Percentiles rank a stretch among this genome's conserved stretches.
Conservation (phyloP, 2,888 invertebrate species). For the Stenichneumon culpator region DNA sequence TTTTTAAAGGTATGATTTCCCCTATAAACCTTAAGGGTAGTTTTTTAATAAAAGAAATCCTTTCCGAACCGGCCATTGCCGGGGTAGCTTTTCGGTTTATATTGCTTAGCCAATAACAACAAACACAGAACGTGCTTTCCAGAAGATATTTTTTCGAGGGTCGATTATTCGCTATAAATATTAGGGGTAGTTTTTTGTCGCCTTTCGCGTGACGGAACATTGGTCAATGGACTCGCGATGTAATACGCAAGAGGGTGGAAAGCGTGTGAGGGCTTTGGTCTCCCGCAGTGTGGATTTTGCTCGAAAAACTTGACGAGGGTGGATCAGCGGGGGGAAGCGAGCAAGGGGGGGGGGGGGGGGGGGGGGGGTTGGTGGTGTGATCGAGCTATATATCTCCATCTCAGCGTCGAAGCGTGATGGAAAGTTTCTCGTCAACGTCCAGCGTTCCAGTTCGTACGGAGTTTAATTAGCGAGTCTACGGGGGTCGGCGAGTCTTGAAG, state of each 20-base stretch:
- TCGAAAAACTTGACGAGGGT: constrained; percentile 4
- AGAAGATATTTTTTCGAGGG: not conserved
- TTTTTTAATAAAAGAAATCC: not conserved
- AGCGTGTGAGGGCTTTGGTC: constrained; percentile 6
- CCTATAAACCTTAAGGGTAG: not conserved
- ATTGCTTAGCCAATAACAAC: not conserved
- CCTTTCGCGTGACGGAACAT: not conserved
- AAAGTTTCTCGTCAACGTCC: constrained; percentile 60
- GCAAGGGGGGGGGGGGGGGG: not conserved
- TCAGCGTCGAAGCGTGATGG: constrained; percentile 24
- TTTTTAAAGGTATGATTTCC: not conserved
- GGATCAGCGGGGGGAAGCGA: not conserved
- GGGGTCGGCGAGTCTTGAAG: constrained; percentile 66
- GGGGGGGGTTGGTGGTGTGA: not conserved
- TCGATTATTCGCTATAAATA: not conserved
- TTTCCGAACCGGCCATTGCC: not conserved
- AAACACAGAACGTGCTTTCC: not conserved
- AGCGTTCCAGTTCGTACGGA: constrained; percentile 67
- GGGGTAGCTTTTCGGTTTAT: too few relatives aligned
- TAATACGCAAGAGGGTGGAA: constrained; percentile 27
- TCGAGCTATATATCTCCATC: constrained; percentile 50
- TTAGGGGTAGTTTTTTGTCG: not conserved
- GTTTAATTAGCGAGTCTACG: constrained; percentile 80
- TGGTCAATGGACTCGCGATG: not conserved
- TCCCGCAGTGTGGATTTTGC: constrained; percentile 43